Evolutionary conservation across 1,140 invertebrate genomes (phyloP), one percentile per base, ranked within the genome.

Genomic region (Macrobrachium rosenbergii): DNA sequence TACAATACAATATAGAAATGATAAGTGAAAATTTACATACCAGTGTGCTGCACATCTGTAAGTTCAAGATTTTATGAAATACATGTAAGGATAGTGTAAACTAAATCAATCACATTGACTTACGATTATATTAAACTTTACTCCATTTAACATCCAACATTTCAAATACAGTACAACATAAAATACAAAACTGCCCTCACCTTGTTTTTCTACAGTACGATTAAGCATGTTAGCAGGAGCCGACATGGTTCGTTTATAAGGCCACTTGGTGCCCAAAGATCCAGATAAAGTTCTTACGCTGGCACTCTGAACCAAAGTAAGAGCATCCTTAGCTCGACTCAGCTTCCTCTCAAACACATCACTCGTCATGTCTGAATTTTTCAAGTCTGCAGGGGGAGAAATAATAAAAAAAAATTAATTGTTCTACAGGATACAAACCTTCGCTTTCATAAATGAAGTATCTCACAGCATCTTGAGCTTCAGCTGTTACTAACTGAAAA

Each of bases 161-260:
- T 52, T 52, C 52, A 52, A 52, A 52, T 52, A 52, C 52, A 52
- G 6, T 37, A 63, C 19, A 43, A 37, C n/a, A 58, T 17, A 17
- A 28, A 16, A 2, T 8, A 45, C 60, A 52, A n/a, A 72, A 2
- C 10, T n/a, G 3, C 37, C 86, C 90, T 91, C 93, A 96, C 96
- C 95, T 93, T 94, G 94, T 91, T 96, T 94, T 86, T 96, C 95
- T 90, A 88, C 62, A 10, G 78, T 72, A 59, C 85, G 82, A 45
- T 88, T 86, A 72, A 90, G 63, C 93, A 97, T 96, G 63, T 96
- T 96, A 37, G 96, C 95, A 0, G 96, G 96, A 16, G 97, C 96
- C 14, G 96, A 97, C 94, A 97, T 96, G 73, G 97, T 98, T 81
- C 98, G 93, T 92, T 99, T 98, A 91, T 99, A 99, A 16, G 98